Evolutionary conservation across 2,888 invertebrate species (phyloP).

Genomic region (Lasioglossum pauxillum): DNA sequence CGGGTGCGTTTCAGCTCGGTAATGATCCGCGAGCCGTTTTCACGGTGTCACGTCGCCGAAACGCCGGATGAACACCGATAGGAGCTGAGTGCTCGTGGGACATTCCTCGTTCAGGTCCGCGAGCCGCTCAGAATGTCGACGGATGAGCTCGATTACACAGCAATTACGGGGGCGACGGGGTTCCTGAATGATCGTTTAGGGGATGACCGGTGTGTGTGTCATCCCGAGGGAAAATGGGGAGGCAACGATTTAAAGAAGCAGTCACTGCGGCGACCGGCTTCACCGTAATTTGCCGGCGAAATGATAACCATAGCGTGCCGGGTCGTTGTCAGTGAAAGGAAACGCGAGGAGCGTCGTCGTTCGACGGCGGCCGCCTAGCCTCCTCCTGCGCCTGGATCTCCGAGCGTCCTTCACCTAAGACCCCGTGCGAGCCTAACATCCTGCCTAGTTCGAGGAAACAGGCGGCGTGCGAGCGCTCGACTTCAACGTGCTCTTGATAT

Average conservation of each 20-base stretch:
- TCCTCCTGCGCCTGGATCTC: conserved; percentile 24
- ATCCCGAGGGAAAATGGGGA: background rate
- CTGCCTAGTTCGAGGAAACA: conserved; percentile 59
- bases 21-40: background rate
- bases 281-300: conserved; percentile 66
- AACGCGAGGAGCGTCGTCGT: conserved; percentile 60
- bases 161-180: conserved; percentile 50
- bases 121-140: conserved; percentile 20
- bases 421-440: conserved; percentile 62
- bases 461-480: conserved; percentile 18
- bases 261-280: conserved; percentile 7
- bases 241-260: conserved; percentile 9
- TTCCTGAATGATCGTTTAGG: conserved; percentile 48
- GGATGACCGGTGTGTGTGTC: background rate
- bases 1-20: conserved; percentile 6
- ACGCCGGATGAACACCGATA: conserved; percentile 59
- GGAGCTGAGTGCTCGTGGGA: conserved; percentile 50
- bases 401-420: conserved; percentile 68
- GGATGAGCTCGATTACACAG: conserved; percentile 51
- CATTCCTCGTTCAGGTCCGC: conserved; percentile 31
- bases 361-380: conserved; percentile 33
- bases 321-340: conserved; percentile 66
- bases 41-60: conserved; percentile 41
- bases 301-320: conserved; percentile 61
- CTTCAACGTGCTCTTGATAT: conserved; percentile 26